Evolutionary conservation across 2,888 invertebrate genomes (phyloP), one percentile per base, ranked within the genome.

Genomic region (Heteromyza rotundicornis): DNA sequence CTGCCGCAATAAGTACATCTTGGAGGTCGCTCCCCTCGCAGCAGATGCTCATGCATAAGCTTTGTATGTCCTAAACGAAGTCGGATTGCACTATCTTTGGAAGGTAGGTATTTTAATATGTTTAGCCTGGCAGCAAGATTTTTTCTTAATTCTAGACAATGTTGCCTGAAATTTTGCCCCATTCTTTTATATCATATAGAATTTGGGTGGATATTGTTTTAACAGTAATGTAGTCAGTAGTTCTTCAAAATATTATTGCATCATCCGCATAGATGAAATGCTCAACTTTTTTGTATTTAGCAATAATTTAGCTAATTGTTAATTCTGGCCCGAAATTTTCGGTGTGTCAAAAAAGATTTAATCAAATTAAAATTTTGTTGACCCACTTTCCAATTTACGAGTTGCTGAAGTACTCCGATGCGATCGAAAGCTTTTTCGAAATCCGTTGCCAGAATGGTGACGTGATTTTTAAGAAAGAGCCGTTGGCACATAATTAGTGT

Each of bases 391-490:
- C 50, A 58, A 17, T 58, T n/a, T 10, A n/a, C 36, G 1, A 58
- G 58, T 51, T 58, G 59, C n/a, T 56, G 57, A 35, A 59, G 50
- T 17, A 64, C 44, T 7, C 64, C 55, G 16, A 54, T 56, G 23
- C 58, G 61, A 22, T 60, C 53, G 20, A 56, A 59, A 2, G 60
- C 50, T 54, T 56, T 63, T 57, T 63, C 60, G 3, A 63, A 60
- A 23, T 54, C 63, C 17, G 57, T 49, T n/a, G 57, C 49, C 27
- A 62, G 35, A 47, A 64, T 51, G 40, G 62, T 56, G 14, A 62
- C 56, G 35, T 62, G 60, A 27, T 63, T 65, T 53, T 63, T 59
- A 52, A 54, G 23, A 64, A 52, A 54, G 49, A 51, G 55, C 58
- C 20, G 36, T 36, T 22, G 57, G 57, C 19, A 53, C n/a, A 19